A percentile compares a stretch with the other conserved stretches of the same genome.
Evolutionary conservation across 2,113 vertebrate genomes (phyloP).

Genomic region (Suncus etruscus): DNA sequence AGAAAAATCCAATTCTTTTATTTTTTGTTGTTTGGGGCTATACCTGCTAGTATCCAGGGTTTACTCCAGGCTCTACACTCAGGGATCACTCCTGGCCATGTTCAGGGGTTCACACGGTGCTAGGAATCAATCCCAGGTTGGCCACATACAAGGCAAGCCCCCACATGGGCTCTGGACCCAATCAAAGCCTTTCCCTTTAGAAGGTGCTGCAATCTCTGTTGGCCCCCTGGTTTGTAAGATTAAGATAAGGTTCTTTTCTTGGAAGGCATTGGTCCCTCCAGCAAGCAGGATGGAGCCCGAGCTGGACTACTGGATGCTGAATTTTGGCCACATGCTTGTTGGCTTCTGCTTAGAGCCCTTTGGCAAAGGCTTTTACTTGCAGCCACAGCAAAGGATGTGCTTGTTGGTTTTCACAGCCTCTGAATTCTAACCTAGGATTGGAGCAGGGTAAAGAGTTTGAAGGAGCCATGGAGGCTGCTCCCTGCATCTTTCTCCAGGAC

Average conservation of each 20-base stretch:
- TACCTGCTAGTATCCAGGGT: not conserved
- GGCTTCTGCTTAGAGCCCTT: not conserved
- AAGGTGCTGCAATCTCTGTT: not conserved
- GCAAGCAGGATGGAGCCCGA: not conserved
- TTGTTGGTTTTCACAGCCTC: not conserved
- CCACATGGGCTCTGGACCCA: too few species aligned
- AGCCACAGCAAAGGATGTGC: not conserved
- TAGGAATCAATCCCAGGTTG: too few species aligned
- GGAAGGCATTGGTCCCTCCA: not conserved
- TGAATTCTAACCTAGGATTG: too few species aligned
- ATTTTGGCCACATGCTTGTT: not conserved
- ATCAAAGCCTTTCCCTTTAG: not conserved
- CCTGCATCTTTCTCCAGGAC: not conserved
- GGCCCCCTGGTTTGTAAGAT: not conserved
- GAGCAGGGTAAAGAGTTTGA: too few species aligned
- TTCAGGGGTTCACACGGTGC: too few species aligned
- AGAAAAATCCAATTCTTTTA: too few species aligned
- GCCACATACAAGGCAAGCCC: too few species aligned
- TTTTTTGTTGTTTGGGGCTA: too few species aligned
- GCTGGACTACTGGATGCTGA: not conserved
- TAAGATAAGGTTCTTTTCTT: not conserved
- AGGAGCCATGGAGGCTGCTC: not conserved
- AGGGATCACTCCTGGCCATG: not conserved
- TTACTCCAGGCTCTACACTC: not conserved
- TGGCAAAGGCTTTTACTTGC: not conserved